phyloP scores from a whole-genome alignment of 2,797 vertebrate species.

The Hoplostethus mediterraneus region DNA sequence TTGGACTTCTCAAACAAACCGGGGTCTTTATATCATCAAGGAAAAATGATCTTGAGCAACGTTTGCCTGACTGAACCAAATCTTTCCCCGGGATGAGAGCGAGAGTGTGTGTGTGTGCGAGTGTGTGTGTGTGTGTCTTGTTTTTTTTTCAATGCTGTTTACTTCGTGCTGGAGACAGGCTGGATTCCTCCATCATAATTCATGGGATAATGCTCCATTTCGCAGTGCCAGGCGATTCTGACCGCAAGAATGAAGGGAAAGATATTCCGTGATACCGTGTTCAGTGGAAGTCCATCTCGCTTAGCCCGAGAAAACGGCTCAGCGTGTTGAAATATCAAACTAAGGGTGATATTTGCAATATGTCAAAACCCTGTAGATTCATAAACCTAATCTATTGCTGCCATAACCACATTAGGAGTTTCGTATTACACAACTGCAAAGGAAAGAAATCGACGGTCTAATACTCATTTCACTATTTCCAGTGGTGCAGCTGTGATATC shows the following conservation, averaged over 20 bases:
- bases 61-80: conserved; percentile 32
- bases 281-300: conserved; percentile 32
- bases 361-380: conserved; percentile 32
- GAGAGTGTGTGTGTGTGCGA: conserved; percentile 5
- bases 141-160: conserved; percentile 45
- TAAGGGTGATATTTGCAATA: conserved; percentile 3
- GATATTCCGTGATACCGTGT: conserved; percentile 39
- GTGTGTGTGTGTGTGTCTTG: conserved; percentile 19
- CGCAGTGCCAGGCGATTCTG: conserved; percentile 44
- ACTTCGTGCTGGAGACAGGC: conserved; percentile 46
- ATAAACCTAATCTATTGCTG: conserved; percentile 30
- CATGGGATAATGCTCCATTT: conserved; percentile 50
- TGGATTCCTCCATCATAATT: conserved; percentile 44
- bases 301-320: conserved; percentile 34
- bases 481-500: conserved; percentile 37
- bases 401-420: conserved; percentile 18
- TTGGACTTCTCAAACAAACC: conserved; percentile 38
- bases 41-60: conserved; percentile 48
- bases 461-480: conserved; percentile 38
- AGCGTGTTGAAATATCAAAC: conserved; percentile 38
- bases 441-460: conserved; percentile 12
- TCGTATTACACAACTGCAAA: conserved; percentile 4
- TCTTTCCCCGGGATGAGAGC: conserved; percentile 17
- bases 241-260: conserved; percentile 64
- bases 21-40: conserved; percentile 41